These are phyloP conservation scores for Electrophaes corylata DNA, from an alignment of 2,888 invertebrate species.

Conservation along the genomic window DNA sequence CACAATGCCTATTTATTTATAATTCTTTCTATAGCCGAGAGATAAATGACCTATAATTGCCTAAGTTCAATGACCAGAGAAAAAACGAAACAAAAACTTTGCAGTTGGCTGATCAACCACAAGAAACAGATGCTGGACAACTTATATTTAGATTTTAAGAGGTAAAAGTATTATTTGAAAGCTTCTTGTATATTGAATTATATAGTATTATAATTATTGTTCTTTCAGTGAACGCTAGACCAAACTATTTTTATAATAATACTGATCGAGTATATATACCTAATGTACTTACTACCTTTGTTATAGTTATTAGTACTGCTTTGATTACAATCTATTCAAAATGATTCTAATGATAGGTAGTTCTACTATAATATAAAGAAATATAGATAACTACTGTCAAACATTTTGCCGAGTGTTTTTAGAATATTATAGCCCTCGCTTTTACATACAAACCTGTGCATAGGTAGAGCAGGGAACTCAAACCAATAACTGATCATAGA, in stretches of 20 bases:
- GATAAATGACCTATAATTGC: slow-evolving; percentile 21
- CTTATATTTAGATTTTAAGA: slow-evolving; percentile 9
- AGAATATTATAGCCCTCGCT: no score
- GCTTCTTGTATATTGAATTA: background rate
- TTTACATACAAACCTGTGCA: no score
- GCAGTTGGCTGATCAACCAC: background rate
- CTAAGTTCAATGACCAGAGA: slow-evolving; percentile 23
- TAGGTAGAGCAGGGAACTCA: no score
- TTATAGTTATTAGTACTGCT: no score
- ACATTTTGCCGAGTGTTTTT: no score
- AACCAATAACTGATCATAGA: background rate
- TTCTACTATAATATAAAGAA: no score
- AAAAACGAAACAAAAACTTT: slow-evolving; percentile 16
- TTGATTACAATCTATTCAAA: no score
- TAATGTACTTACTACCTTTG: no score
- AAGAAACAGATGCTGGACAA: slow-evolving; percentile 16
- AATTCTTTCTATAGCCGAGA: slow-evolving; percentile 4
- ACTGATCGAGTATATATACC: background rate
- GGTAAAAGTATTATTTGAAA: background rate
- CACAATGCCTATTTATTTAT: no score
- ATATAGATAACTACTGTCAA: no score
- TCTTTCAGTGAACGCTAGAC: background rate
- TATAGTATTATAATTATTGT: background rate
- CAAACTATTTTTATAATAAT: background rate
- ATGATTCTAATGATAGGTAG: no score